Evolutionary conservation across 1,140 invertebrate species (phyloP).

Genomic region (Panagrolaimus sp.): DNA sequence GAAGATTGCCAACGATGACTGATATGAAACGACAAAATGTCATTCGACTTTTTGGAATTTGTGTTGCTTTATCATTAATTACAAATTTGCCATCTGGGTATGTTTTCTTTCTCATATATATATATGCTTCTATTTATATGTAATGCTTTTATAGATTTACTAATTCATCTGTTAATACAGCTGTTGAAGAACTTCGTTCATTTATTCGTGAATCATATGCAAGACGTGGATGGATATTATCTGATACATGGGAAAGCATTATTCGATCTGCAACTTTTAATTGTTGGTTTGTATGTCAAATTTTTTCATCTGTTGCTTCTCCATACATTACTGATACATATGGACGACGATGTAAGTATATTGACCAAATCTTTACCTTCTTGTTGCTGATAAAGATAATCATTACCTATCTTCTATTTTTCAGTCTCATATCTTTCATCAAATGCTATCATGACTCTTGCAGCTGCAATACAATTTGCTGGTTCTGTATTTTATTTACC

Average conservation of each 20-base stretch:
- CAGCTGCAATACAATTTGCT: constrained; percentile 41
- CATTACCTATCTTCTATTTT: too few relatives aligned
- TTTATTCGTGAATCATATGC: constrained; percentile 40
- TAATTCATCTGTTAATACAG: constrained; percentile 47
- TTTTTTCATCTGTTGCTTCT: constrained; percentile 41
- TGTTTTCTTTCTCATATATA: background rate
- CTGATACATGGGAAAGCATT: constrained; percentile 25
- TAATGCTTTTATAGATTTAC: constrained; percentile 40
- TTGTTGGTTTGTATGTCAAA: constrained; percentile 45
- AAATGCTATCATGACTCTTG: constrained; percentile 35
- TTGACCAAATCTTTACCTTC: background rate
- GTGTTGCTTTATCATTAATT: constrained; percentile 35
- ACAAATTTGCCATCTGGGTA: constrained; percentile 42
- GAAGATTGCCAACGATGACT: too few relatives aligned
- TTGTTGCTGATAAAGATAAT: background rate
- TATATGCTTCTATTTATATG: too few relatives aligned
- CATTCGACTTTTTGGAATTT: constrained; percentile 29
- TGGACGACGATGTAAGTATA: constrained; percentile 41
- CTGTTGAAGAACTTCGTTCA: constrained; percentile 36
- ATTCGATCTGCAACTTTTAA: constrained; percentile 37
- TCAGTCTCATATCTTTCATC: constrained; percentile 44
- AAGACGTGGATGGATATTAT: constrained; percentile 23
- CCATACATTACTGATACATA: constrained; percentile 41
- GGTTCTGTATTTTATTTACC: constrained; percentile 30
- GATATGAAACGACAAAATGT: background rate